Evolutionary conservation across 2,888 invertebrate genomes (phyloP).

Genomic region (Hermaeophaga mercurialis): DNA sequence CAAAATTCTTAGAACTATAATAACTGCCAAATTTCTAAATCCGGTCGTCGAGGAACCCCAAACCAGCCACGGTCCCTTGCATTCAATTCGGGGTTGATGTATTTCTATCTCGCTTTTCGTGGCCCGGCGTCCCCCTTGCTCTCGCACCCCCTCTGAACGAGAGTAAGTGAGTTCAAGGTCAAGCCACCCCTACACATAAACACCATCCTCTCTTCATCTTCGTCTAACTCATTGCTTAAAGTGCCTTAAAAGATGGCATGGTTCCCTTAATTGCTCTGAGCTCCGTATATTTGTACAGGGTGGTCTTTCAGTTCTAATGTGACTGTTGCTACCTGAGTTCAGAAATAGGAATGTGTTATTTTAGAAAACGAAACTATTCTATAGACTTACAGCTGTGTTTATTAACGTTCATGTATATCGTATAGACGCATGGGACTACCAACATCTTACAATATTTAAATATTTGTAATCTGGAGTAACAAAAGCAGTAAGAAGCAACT

Average conservation of each 20-base stretch:
- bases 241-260: constrained; percentile 35
- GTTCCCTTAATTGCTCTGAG: constrained; percentile 42
- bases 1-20: constrained; percentile 35
- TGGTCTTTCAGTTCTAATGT: constrained; percentile 2
- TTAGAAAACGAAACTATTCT: too few species aligned
- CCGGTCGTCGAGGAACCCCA: constrained; percentile 48
- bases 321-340: constrained; percentile 21
- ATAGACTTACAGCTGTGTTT: too few species aligned
- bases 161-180: constrained; percentile 53
- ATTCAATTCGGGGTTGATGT: constrained; percentile 34
- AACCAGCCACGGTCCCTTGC: constrained; percentile 23
- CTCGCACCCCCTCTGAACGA: constrained; percentile 11
- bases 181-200: constrained; percentile 52
- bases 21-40: constrained; percentile 54
- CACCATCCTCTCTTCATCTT: constrained; percentile 32
- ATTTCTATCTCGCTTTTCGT: constrained; percentile 18
- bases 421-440: too few species aligned
- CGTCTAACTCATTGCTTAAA: constrained; percentile 26
- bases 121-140: constrained; percentile 14
- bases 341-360: not conserved
- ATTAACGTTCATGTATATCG: too few species aligned
- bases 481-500: too few species aligned
- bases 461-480: too few species aligned
- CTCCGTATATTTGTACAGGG: constrained; percentile 19
- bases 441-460: too few species aligned